These are phyloP conservation scores for Ophraella communa DNA, from an alignment of 2,888 invertebrate species.

Conservation along the genomic window DNA sequence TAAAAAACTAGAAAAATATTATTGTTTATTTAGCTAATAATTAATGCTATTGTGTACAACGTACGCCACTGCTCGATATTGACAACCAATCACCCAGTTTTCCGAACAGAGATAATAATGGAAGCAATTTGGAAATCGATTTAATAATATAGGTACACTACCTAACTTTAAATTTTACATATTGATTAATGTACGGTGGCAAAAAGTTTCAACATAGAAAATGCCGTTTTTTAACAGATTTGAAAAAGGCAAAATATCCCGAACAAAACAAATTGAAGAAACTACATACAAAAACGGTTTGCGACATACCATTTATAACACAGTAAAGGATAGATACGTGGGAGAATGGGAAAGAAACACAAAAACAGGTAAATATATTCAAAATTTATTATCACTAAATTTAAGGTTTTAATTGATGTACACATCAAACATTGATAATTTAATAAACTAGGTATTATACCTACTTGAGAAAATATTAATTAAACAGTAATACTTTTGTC, in stretches of 20 bases:
- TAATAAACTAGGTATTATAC: no score
- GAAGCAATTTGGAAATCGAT: background rate
- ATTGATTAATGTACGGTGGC: background rate
- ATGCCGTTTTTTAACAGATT: conserved; percentile 51
- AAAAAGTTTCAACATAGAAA: conserved; percentile 11
- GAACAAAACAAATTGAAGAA: conserved; percentile 58
- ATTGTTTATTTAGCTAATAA: no score
- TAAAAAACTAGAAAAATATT: no score
- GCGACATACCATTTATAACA: conserved; percentile 65
- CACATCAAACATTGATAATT: no score
- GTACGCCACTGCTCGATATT: background rate
- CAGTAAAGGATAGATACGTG: conserved; percentile 63
- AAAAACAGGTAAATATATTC: conserved; percentile 58
- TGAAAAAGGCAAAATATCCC: conserved; percentile 38
- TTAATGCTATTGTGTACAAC: background rate
- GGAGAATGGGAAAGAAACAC: conserved; percentile 69
- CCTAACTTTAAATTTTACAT: background rate
- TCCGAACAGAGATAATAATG: background rate
- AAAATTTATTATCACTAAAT: no score
- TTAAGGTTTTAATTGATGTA: no score
- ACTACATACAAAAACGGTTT: conserved; percentile 65
- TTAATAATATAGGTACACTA: background rate
- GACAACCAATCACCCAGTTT: background rate
- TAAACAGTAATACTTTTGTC: no score
- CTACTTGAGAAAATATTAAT: no score